These are phyloP conservation scores for Eptatretus burgeri DNA, from an alignment of 2,113 vertebrate genomes.

Conservation along the genomic window DNA sequence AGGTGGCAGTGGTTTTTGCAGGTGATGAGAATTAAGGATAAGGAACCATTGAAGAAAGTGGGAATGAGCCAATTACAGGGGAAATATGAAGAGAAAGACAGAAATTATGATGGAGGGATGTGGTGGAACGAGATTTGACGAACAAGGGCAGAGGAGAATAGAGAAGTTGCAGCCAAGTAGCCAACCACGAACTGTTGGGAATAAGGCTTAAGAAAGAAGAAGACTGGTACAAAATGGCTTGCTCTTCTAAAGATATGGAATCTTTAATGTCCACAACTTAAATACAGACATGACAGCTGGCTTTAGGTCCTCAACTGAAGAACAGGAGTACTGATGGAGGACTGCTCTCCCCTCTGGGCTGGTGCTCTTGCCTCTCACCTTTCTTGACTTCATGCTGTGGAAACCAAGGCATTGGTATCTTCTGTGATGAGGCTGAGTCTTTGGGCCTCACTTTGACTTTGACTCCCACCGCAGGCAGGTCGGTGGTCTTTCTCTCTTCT, in stretches of 20 bases:
- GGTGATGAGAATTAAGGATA: background rate
- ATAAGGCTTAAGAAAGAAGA: too few relatives aligned
- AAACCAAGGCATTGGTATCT: too few relatives aligned
- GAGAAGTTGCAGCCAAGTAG: background rate
- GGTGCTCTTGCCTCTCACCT: too few relatives aligned
- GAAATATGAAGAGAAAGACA: background rate
- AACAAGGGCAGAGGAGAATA: background rate
- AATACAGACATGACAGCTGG: background rate
- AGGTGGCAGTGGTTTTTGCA: background rate
- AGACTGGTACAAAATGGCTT: too few relatives aligned
- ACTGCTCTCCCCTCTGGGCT: background rate
- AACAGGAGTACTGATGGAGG: background rate
- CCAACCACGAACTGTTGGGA: background rate
- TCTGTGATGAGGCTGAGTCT: too few relatives aligned
- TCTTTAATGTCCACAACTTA: background rate
- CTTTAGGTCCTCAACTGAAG: background rate
- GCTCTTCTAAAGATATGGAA: background rate
- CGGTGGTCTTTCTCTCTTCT: too few relatives aligned
- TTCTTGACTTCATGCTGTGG: too few relatives aligned
- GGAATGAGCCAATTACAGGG: background rate
- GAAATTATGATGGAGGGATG: background rate
- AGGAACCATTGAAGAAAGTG: background rate
- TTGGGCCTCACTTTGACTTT: too few relatives aligned
- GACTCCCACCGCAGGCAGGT: too few relatives aligned
- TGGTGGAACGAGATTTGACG: background rate